These are phyloP conservation scores for Hemibagrus guttatus DNA, from an alignment of 2,797 vertebrate species.

Conservation along the genomic window DNA sequence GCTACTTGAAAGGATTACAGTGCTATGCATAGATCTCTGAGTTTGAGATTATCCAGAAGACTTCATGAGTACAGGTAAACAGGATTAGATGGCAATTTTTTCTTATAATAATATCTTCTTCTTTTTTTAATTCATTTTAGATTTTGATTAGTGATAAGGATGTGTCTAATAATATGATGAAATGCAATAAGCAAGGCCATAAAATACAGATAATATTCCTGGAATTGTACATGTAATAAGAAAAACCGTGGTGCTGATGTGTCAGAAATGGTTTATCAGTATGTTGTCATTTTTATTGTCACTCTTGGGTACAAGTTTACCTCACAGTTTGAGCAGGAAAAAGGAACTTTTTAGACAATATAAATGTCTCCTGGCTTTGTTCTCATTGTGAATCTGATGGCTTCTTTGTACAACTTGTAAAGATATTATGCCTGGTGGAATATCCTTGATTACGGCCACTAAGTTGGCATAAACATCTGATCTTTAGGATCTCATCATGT, in stretches of 20 bases:
- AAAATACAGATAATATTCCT: neutral
- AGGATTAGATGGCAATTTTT: neutral
- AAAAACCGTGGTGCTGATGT: neutral
- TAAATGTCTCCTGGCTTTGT: neutral
- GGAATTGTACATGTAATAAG: neutral
- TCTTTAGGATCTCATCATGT: neutral
- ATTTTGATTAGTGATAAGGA: neutral
- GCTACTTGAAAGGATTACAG: slow-evolving; percentile 61
- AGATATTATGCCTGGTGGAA: neutral
- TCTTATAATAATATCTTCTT: neutral
- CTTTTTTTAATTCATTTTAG: too few species aligned
- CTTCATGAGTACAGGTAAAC: slow-evolving; percentile 68
- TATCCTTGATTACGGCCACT: neutral
- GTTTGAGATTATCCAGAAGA: slow-evolving; percentile 72
- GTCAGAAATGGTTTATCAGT: neutral
- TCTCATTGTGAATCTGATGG: neutral
- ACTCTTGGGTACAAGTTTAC: too few species aligned
- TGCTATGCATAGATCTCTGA: slow-evolving; percentile 73
- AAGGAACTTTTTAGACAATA: neutral
- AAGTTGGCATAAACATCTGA: neutral
- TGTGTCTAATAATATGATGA: neutral
- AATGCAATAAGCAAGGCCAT: neutral
- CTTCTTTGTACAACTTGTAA: neutral
- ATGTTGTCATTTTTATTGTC: neutral
- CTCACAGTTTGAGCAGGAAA: neutral